Base-by-base conservation (phyloP, 1,140 invertebrate species). In the Hylaeus volcanicus region DNA sequence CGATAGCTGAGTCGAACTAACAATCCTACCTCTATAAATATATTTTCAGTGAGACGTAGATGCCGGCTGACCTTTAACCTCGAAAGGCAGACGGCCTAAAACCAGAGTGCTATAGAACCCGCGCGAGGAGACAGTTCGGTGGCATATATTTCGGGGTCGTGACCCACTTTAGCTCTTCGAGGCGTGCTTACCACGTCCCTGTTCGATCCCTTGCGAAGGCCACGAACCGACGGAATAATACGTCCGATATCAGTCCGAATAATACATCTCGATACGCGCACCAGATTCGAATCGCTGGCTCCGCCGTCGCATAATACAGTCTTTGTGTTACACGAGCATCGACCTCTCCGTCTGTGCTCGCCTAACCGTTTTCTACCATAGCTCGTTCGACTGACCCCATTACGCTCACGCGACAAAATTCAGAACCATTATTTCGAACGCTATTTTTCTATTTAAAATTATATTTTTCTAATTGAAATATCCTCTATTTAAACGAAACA, bases 81-180 rank as follows among this genome's bases (percentile, higher is more conserved):
- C 72, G 64, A 79, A 71, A 73, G 58, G 74, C 74, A 80, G 68
- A 71, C 66, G 81, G 72, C 70, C 63, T 74, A 78, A 82, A 75
- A 82, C 51, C 53, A 37, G 15, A 26, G 58, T 39, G 63, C 37
- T 82, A 72, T 53, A 72, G 66, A 71, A 11, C 8, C 51, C 26
- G 53, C 26, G 41, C 66, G 2, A 65, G 60, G 65, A 71, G 75
- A 78, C 80, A 53, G 66, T 81, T 58, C 66, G 74, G 53, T 77
- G 56, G 65, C 66, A 70, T 70, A 73, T 68, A 83, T 92, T 91
- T 91, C 90, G 79, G 88, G 88, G 88, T 91, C 91, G 83, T 65
- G 89, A 88, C 88, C 88, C 66, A 92, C 86, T 90, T 26, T 92
- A 81, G 55, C 61, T 71, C 63, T 63, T 77, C 79, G 65, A 86